Percentiles rank a stretch among this genome's conserved stretches.
These are phyloP conservation scores for Microchrysa polita DNA, from an alignment of 2,888 invertebrate species.

Conservation along the genomic window DNA sequence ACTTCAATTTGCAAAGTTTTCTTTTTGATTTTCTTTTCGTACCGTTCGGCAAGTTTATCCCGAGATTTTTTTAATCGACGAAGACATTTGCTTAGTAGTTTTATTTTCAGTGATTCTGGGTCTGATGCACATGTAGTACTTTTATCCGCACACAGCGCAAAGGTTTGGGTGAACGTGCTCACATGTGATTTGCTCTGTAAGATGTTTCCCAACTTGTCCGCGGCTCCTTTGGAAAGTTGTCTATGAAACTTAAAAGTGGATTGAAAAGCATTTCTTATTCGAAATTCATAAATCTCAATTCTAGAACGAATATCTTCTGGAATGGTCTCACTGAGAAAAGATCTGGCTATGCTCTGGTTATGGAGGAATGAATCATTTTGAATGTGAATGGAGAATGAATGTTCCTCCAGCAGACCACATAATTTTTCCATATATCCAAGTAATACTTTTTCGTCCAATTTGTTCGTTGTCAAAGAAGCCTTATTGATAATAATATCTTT, in stretches of 20 bases:
- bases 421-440: constrained; percentile 10
- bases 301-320: not conserved
- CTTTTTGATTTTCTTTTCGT: constrained; percentile 25
- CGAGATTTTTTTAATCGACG: constrained; percentile 21
- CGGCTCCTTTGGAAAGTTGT: not conserved
- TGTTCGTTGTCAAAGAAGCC: not conserved
- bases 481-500: not conserved
- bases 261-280: not conserved
- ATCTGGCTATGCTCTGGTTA: not conserved
- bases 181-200: not conserved
- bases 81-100: constrained; percentile 7
- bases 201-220: not conserved
- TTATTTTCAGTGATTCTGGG: constrained; percentile 32
- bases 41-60: constrained; percentile 3
- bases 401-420: not conserved
- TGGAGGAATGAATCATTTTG: not conserved
- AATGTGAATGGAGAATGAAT: not conserved
- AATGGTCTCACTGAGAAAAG: not conserved
- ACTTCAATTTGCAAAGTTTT: constrained; percentile 20
- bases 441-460: not conserved
- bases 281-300: not conserved
- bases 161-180: constrained; percentile 22
- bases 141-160: not conserved
- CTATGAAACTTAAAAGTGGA: not conserved
- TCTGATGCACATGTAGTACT: not conserved